Base-by-base conservation (phyloP, 1,140 invertebrate species). In the Whitmania pigra region DNA sequence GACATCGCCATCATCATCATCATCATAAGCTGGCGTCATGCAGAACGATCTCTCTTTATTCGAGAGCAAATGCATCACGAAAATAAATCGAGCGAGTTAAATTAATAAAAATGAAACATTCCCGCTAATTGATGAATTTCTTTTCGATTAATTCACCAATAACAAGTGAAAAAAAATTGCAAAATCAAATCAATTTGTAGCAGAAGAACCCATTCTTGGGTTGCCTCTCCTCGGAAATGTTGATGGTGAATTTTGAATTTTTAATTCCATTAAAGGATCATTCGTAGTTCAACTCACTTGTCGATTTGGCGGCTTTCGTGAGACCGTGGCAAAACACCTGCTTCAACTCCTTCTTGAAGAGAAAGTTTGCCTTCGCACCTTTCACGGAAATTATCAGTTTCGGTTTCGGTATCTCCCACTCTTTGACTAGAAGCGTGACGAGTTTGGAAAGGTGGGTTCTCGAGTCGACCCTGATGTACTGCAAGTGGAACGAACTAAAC, bases 311-410 rank as follows among this genome's bases (percentile, higher is more conserved):
- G 31, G 78, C 81, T 74, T 82, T 83, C 71, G 83, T 79, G 11
- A 84, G 77, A 54, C 82, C 82, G 29, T 78, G 74, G 43, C 78
- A 76, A 74, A 84, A 84, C 7, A 77, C 77, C n/a, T 82, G 78
- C 71, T 81, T 82, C 68, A 83, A 77, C 71, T 79, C 74, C 15
- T 77, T 76, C 63, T 80, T 79, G 76, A 84, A 79, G 18, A 76
- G 76, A 74, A 84, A 83, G 72, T 81, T 81, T 73, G 82, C 80
- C 20, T 82, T 82, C 9, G 82, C 83, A 11, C 83, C 83, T 29
- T 82, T 83, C 18, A 84, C 82, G 11, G 82, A 83, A 43, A 84
- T 82, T 15, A 83, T 78, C 11, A 84, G 77, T 71, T 83, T 82
- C n/a, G 83, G 83, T 36, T 77, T 76, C 53, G 78, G 73, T 22